Evolutionary conservation across 1,140 invertebrate species (phyloP), one percentile per base, ranked within the genome.

Genomic region (Hylaeus anthracinus): DNA sequence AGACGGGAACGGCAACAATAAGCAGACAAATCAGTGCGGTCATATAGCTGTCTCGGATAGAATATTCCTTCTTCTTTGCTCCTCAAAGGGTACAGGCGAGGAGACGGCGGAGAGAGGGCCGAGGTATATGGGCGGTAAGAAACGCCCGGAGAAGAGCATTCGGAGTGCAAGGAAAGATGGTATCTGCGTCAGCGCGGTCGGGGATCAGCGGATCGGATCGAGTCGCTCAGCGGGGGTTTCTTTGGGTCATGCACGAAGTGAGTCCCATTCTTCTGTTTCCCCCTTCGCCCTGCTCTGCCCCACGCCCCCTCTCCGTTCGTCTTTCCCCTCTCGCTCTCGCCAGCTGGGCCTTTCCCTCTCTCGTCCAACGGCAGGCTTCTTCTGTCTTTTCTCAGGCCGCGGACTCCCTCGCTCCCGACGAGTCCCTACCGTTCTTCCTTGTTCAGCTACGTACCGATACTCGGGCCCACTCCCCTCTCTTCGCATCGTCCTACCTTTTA

Each of bases 171-270:
- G 88, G 89, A 90, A 88, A 91, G 90, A 91, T 91, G 88, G 88
- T 91, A 91, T 91, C 90, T 90, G 86, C 89, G 88, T 91, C 85
- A 89, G 90, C 90, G 87, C 90, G 88, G 90, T 91, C 89, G 90
- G 90, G 89, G 90, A 91, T 91, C 90, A 91, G 88, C 88, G 85
- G 90, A 91, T 90, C 89, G 89, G 89, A 90, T 91, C 90, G 90
- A 90, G 90, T 91, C 88, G 87, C 90, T 85, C 90, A 91, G 90
- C 90, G 86, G 90, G 90, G 89, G 90, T 91, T 91, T 90, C 90
- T 89, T 89, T 91, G 89, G 90, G 90, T 91, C 90, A 90, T 91
- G 90, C 90, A 91, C 90, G 89, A 91, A 90, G 88, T 90, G 86
- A 90, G 90, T 90, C 86, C 88, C 90, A 90, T 91, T 91, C 90